Percentiles rank a stretch among this genome's conserved stretches.
Conservation (phyloP, 1,140 invertebrate genomes). For the Cyphomyrmex costatus region DNA sequence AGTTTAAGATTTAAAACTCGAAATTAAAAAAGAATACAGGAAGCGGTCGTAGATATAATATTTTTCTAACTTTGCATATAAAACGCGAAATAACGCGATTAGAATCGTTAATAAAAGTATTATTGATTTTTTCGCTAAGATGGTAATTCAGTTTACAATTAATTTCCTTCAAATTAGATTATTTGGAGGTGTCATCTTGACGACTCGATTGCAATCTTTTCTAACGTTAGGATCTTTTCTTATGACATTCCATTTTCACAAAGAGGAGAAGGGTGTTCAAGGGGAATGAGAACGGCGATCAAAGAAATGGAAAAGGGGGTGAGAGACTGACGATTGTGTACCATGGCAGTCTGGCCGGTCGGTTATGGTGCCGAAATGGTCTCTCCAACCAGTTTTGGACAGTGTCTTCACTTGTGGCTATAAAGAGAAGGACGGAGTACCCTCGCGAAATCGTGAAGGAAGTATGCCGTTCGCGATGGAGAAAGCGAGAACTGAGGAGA, state of each 20-base stretch:
- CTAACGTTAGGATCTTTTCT: slow-evolving; percentile 28
- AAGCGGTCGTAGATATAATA: not conserved
- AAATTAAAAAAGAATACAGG: not conserved
- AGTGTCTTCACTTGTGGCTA: slow-evolving; percentile 65
- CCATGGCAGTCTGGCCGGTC: slow-evolving; percentile 72
- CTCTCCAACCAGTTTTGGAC: slow-evolving; percentile 76
- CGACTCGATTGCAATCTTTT: not conserved
- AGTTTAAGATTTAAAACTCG: not conserved
- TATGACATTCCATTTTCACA: slow-evolving; percentile 47
- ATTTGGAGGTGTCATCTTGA: not conserved
- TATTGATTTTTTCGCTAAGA: not conserved
- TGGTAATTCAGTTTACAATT: not conserved
- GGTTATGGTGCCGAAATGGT: slow-evolving; percentile 76
- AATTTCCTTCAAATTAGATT: slow-evolving; percentile 11
- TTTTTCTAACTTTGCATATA: not conserved
- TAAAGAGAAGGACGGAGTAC: slow-evolving; percentile 57
- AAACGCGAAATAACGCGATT: not conserved
- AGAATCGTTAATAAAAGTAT: not conserved
- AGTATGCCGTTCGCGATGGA: slow-evolving; percentile 34
- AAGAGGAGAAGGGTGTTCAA: slow-evolving; percentile 52
- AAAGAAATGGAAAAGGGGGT: slow-evolving; percentile 23
- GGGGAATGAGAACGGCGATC: slow-evolving; percentile 60
- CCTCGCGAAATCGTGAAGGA: slow-evolving; percentile 42
- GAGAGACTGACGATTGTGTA: slow-evolving; percentile 51
- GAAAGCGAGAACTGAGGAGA: slow-evolving; percentile 44